These are phyloP conservation scores for Taphrorychus bicolor DNA, from an alignment of 2,888 invertebrate genomes.

Conservation along the genomic window DNA sequence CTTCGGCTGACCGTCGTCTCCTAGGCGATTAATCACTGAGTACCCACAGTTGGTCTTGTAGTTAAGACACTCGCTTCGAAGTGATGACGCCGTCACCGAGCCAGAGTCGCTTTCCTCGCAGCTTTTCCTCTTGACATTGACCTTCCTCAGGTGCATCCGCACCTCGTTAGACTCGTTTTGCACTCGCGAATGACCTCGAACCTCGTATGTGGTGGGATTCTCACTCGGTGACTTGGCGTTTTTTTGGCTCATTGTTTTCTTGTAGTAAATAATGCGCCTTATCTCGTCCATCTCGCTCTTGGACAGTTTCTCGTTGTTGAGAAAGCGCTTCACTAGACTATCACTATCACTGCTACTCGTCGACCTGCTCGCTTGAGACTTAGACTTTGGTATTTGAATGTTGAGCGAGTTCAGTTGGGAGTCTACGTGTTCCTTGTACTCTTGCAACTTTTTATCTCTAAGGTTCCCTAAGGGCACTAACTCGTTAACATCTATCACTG, in stretches of 20 bases:
- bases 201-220: slow-evolving; percentile 41
- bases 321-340: slow-evolving; percentile 47
- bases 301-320: slow-evolving; percentile 49
- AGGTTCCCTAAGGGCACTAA: slow-evolving; percentile 37
- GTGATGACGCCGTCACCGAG: slow-evolving; percentile 15
- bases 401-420: slow-evolving; percentile 51
- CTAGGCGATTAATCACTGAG: slow-evolving; percentile 48
- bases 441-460: slow-evolving; percentile 47
- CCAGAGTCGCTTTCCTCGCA: slow-evolving; percentile 36
- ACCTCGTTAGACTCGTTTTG: slow-evolving; percentile 39
- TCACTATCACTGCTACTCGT: slow-evolving; percentile 41
- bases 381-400: slow-evolving; percentile 49
- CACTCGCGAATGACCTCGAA: slow-evolving; percentile 27
- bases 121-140: slow-evolving; percentile 42
- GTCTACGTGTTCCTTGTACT: slow-evolving; percentile 52
- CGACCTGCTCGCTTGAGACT: slow-evolving; percentile 25
- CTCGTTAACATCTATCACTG: slow-evolving; percentile 47
- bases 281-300: slow-evolving; percentile 50
- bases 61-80: background rate
- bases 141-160: slow-evolving; percentile 47
- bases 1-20: slow-evolving; percentile 50
- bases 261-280: slow-evolving; percentile 50
- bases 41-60: slow-evolving; percentile 43
- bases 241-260: slow-evolving; percentile 43
- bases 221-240: slow-evolving; percentile 29